These are phyloP conservation scores for Apodemus speciosus DNA, from an alignment of 2,113 vertebrate genomes.

Conservation along the genomic window DNA sequence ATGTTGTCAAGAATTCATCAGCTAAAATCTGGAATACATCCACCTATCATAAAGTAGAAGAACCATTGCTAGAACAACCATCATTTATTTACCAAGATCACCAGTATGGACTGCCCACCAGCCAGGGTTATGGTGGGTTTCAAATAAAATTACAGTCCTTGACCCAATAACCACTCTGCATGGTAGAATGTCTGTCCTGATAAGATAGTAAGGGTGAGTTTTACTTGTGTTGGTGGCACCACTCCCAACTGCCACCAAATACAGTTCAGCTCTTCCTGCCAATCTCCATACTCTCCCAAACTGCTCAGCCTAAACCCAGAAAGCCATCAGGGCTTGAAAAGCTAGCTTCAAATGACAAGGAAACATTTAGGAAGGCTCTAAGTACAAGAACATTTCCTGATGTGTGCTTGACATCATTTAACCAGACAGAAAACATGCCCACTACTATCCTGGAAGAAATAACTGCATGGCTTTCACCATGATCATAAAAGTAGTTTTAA, in stretches of 20 bases:
- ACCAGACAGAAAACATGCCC: not conserved
- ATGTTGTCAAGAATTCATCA: not conserved
- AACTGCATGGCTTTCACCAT: not conserved
- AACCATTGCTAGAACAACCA: not conserved
- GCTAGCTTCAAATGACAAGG: not conserved
- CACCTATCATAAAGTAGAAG: not conserved
- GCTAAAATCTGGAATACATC: not conserved
- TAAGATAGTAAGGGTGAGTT: not conserved
- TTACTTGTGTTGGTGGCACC: not conserved
- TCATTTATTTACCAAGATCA: not conserved
- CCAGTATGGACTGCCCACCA: not conserved
- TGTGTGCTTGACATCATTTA: not conserved
- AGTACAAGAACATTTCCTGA: not conserved
- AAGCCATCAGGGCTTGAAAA: not conserved
- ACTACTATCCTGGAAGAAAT: not conserved
- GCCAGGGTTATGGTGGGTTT: not conserved
- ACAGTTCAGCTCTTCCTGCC: not conserved
- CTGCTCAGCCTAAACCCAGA: not conserved
- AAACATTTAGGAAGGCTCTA: slow-evolving; percentile 1
- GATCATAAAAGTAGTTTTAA: not conserved
- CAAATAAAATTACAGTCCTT: not conserved
- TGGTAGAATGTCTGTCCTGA: not conserved
- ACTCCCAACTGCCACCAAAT: not conserved
- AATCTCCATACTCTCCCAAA: not conserved
- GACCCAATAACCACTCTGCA: not conserved